Conservation (phyloP, 2,113 vertebrate species). For the Poeciliopsis prolifica region DNA sequence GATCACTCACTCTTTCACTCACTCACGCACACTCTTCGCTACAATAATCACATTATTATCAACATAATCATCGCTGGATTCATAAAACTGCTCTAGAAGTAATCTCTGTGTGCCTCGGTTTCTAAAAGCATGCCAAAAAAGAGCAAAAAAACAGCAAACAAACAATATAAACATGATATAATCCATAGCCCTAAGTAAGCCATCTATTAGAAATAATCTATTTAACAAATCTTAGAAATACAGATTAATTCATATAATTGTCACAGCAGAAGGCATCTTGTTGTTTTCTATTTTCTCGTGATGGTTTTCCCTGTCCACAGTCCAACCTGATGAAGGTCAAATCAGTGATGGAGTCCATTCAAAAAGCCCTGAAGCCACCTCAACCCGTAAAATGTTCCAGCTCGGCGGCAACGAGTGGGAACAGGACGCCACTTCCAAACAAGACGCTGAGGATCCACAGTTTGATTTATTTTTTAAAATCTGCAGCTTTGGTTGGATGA, state of each 20-base stretch:
- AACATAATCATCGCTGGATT: conserved; percentile 48
- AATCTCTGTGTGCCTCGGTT: conserved; percentile 63
- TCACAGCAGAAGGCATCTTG: conserved; percentile 81
- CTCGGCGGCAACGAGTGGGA: conserved; percentile 29
- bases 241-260: conserved; percentile 75
- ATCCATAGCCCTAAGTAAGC: conserved; percentile 67
- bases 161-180: conserved; percentile 61
- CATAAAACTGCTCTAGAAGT: conserved; percentile 63
- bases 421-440: conserved; percentile 19
- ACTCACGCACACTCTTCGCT: conserved; percentile 32
- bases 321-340: conserved; percentile 40
- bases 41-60: conserved; percentile 61
- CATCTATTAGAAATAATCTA: conserved; percentile 65
- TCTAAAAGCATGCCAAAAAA: conserved; percentile 55
- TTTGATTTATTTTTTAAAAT: conserved; percentile 2
- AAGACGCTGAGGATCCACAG: conserved; percentile 31
- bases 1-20: conserved; percentile 6
- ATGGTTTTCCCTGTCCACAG: conserved; percentile 50
- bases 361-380: conserved; percentile 26
- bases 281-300: conserved; percentile 44
- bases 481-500: conserved; percentile 26
- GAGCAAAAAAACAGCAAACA: conserved; percentile 42
- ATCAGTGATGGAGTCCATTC: conserved; percentile 50
- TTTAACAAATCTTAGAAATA: conserved; percentile 70
- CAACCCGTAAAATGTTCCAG: conserved; percentile 48